Percentiles rank a stretch among this genome's conserved stretches.
Conservation (phyloP, 2,113 vertebrate species). For the Sceloporus tristichus region DNA sequence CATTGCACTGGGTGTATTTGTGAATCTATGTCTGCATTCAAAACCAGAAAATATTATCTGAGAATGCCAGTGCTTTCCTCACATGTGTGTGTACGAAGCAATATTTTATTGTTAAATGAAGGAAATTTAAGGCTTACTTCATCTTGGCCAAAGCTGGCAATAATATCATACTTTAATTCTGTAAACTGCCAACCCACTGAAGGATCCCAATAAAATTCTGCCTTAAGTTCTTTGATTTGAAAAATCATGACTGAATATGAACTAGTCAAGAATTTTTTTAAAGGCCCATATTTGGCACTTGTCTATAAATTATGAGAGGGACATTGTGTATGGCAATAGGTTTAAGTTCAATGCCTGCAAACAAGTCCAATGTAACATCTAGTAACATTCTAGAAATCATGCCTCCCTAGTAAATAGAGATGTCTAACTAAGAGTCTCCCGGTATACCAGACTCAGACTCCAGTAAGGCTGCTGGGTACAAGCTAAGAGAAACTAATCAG, state of each 20-base stretch:
- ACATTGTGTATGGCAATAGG: too few species aligned
- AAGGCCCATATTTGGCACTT: too few species aligned
- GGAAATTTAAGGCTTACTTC: background rate
- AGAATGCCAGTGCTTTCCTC: background rate
- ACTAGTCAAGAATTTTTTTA: too few species aligned
- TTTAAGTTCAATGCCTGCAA: background rate
- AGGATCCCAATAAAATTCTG: background rate
- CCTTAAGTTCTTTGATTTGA: background rate
- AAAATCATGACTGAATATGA: background rate
- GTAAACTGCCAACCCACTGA: background rate
- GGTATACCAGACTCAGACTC: background rate
- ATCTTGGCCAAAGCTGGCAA: background rate
- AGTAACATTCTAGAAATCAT: too few species aligned
- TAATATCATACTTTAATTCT: background rate
- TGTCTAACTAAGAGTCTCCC: background rate
- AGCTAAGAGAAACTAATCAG: background rate
- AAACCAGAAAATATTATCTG: background rate
- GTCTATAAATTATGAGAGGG: too few species aligned
- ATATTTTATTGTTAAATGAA: background rate
- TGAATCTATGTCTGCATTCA: background rate
- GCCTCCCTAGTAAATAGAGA: background rate
- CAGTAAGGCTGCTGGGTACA: background rate
- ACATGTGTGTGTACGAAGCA: background rate
- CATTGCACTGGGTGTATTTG: too few species aligned
- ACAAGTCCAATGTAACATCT: background rate